Evolutionary conservation across 2,113 vertebrate species (phyloP), one percentile per base, ranked within the genome.

Genomic region (Patagioenas fasciata): DNA sequence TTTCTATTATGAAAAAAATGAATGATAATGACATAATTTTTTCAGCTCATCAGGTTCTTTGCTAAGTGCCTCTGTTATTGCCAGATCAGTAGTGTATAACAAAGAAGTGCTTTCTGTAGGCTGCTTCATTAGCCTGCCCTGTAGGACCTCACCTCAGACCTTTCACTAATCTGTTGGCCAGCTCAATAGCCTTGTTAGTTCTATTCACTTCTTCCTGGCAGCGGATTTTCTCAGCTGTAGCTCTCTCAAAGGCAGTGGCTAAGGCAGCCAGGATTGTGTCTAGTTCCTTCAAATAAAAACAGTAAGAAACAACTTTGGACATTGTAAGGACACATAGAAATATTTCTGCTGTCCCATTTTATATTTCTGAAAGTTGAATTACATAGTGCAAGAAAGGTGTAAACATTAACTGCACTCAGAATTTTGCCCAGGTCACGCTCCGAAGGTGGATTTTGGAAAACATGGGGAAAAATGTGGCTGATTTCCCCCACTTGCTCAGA

Each of bases 111-210:
- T 98, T 98, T 98, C 98, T 95, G 95, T 96, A 97, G 98, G 95
- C 97, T 97, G 98, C 98, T 98, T 98, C 98, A 98, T 98, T 98
- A 98, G 97, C 84, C 97, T 97, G 97, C 98, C 98, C 98, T 98
- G 97, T 98, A 97, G 98, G 98, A 97, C 97, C 98, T 97, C 97
- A 99, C 99, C 99, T 99, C 92, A 99, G 98, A 97, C 99, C 99
- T 98, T 99, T 99, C 92, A 98, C 99, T 98, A 99, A 99, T 96
- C 99, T 99, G 98, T 99, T 99, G 98, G 99, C 99, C 92, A 99
- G 98, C 97, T 99, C 98, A 97, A 99, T 99, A 95, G 99, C 99
- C 97, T 98, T 99, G 98, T 99, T 99, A 97, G 99, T 99, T 98
- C 97, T 98, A 98, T 99, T 99, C 97, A 99, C 99, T 97, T 99